Evolutionary conservation across 2,888 invertebrate genomes (phyloP).

Genomic region (Amphipoea oculea): DNA sequence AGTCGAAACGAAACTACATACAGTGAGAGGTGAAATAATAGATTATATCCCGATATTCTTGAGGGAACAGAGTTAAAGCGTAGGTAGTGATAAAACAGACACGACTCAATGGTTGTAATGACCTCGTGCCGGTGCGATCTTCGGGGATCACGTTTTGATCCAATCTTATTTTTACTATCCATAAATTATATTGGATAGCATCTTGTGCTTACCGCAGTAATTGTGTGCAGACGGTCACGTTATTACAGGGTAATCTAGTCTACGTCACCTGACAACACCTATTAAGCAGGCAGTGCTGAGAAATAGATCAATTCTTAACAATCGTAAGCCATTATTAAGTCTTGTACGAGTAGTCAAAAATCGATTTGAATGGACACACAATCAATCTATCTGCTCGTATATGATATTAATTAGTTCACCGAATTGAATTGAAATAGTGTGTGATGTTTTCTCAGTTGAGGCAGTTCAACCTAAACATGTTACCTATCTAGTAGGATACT

Average conservation of each 20-base stretch:
- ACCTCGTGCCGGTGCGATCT: slow-evolving; percentile 72
- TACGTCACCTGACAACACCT: slow-evolving; percentile 45
- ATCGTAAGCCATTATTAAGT: slow-evolving; percentile 5
- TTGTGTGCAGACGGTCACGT: slow-evolving; percentile 65
- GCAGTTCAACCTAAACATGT: too few species aligned
- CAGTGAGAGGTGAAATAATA: slow-evolving; percentile 60
- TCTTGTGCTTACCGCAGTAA: slow-evolving; percentile 64
- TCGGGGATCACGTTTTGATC: slow-evolving; percentile 73
- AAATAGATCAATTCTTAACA: slow-evolving; percentile 1
- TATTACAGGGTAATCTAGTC: slow-evolving; percentile 54
- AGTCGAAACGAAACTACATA: slow-evolving; percentile 39
- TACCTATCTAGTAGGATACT: background rate
- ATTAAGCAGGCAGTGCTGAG: slow-evolving; percentile 1
- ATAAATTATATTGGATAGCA: slow-evolving; percentile 70
- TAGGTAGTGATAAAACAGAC: slow-evolving; percentile 74
- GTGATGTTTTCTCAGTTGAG: slow-evolving; percentile 12
- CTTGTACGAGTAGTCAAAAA: slow-evolving; percentile 13
- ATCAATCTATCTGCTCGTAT: slow-evolving; percentile 16
- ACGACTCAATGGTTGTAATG: slow-evolving; percentile 75
- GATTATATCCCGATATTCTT: slow-evolving; percentile 65
- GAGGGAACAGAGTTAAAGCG: slow-evolving; percentile 63
- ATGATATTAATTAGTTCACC: slow-evolving; percentile 3
- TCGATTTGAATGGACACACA: slow-evolving; percentile 9
- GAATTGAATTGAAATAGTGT: slow-evolving; percentile 6
- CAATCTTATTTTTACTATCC: slow-evolving; percentile 77